Evolutionary conservation across 2,113 vertebrate genomes (phyloP).

Genomic region (Equus quagga): DNA sequence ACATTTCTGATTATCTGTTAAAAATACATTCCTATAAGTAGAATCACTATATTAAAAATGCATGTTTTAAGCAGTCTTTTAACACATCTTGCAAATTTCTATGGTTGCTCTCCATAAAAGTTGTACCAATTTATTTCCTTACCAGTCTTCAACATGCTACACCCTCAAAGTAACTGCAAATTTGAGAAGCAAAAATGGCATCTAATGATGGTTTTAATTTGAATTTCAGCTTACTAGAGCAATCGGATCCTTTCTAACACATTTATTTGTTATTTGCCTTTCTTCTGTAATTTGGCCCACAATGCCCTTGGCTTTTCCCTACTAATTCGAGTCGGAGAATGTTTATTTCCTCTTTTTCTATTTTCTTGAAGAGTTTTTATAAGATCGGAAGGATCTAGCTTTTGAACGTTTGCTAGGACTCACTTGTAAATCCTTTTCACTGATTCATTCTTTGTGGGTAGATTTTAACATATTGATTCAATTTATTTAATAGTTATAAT

Average conservation of each 20-base stretch:
- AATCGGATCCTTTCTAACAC: neutral
- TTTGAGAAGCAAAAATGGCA: conserved; percentile 11
- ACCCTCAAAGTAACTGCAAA: neutral
- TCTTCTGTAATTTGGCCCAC: neutral
- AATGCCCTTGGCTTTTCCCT: neutral
- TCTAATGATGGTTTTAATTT: conserved; percentile 42
- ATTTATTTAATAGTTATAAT: neutral
- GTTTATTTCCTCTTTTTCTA: neutral
- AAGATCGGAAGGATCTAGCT: neutral
- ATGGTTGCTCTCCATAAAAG: neutral
- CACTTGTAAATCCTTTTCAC: neutral
- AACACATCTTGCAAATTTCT: conserved; percentile 3
- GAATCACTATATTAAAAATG: neutral
- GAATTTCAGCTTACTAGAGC: neutral
- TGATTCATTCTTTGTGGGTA: neutral
- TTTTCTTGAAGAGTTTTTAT: neutral
- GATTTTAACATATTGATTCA: neutral
- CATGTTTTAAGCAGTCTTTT: neutral
- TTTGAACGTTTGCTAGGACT: neutral
- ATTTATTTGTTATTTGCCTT: neutral
- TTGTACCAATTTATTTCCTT: conserved; percentile 26
- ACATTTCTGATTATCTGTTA: neutral
- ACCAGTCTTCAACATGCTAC: neutral
- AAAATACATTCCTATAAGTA: neutral
- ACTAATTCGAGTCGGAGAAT: neutral